phyloP scores from a whole-genome alignment of 2,113 vertebrate species.

The Cyphomyrus plagiostoma region DNA sequence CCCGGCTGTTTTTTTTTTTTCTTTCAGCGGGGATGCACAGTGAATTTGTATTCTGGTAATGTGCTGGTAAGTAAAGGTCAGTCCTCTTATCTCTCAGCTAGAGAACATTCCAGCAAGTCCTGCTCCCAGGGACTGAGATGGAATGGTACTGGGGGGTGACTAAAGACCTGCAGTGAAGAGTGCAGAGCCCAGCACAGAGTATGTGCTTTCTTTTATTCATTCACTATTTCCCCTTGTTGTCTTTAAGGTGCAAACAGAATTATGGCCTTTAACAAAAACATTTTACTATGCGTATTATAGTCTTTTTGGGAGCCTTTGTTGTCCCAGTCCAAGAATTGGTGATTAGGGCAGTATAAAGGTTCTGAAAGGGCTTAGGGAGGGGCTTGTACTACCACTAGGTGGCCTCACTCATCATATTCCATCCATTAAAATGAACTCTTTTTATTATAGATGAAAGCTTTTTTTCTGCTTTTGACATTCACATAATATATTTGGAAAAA shows the following conservation, averaged over 20 bases:
- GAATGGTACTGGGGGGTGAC: slow-evolving; percentile 14
- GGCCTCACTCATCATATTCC: background rate
- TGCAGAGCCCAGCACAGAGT: background rate
- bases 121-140: background rate
- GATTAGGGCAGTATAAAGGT: background rate
- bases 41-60: slow-evolving; percentile 19
- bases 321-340: background rate
- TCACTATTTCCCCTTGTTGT: background rate
- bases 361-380: background rate
- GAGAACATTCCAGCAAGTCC: background rate
- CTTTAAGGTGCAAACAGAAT: slow-evolving; percentile 1
- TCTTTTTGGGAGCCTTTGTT: background rate
- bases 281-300: background rate
- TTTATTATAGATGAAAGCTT: background rate
- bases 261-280: background rate
- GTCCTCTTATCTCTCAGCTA: slow-evolving; percentile 14
- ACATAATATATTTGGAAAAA: background rate
- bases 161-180: slow-evolving; percentile 17
- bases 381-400: background rate
- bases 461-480: background rate
- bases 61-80: slow-evolving; percentile 25
- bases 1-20: background rate
- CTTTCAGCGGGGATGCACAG: background rate
- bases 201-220: slow-evolving; percentile 18
- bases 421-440: background rate